These are phyloP conservation scores for Synanthedon vespiformis DNA, from an alignment of 2,888 invertebrate species.

Conservation along the genomic window DNA sequence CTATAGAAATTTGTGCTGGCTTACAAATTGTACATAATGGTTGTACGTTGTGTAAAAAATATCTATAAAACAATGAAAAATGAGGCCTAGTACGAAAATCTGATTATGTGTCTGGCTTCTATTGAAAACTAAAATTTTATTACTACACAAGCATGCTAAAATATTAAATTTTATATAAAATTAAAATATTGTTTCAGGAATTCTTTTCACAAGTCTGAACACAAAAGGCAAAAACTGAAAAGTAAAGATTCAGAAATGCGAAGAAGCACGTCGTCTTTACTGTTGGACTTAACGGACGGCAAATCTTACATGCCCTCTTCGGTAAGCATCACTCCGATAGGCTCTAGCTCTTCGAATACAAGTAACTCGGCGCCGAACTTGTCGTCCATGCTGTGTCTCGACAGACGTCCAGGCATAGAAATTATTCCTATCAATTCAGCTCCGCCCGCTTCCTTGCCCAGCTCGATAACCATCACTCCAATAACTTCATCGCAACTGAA, in stretches of 20 bases:
- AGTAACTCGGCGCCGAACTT: constrained; percentile 71
- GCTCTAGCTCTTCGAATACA: constrained; percentile 64
- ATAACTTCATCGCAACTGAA: constrained; percentile 73
- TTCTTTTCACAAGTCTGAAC: constrained; percentile 70
- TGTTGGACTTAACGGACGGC: constrained; percentile 68
- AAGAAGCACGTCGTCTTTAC: constrained; percentile 50
- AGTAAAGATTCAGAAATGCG: constrained; percentile 66
- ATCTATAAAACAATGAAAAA: too few species aligned
- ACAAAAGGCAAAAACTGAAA: constrained; percentile 73
- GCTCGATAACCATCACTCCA: constrained; percentile 89
- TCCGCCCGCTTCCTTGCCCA: constrained; percentile 75
- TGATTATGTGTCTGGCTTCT: too few species aligned
- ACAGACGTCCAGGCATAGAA: constrained; percentile 83
- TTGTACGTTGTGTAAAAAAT: too few species aligned
- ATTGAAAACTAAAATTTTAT: too few species aligned
- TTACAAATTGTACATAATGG: too few species aligned
- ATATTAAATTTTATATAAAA: not conserved
- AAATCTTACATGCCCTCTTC: constrained; percentile 65
- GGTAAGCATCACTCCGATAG: constrained; percentile 64
- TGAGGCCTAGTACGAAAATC: too few species aligned
- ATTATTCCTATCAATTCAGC: constrained; percentile 82
- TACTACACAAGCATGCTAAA: too few species aligned
- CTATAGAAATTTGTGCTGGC: too few species aligned
- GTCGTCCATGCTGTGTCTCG: constrained; percentile 74
- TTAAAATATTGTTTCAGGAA: constrained; percentile 42